A percentile compares a stretch with the other conserved stretches of the same genome.
Conservation (phyloP, 2,888 invertebrate genomes). For the Lasius platythorax region DNA sequence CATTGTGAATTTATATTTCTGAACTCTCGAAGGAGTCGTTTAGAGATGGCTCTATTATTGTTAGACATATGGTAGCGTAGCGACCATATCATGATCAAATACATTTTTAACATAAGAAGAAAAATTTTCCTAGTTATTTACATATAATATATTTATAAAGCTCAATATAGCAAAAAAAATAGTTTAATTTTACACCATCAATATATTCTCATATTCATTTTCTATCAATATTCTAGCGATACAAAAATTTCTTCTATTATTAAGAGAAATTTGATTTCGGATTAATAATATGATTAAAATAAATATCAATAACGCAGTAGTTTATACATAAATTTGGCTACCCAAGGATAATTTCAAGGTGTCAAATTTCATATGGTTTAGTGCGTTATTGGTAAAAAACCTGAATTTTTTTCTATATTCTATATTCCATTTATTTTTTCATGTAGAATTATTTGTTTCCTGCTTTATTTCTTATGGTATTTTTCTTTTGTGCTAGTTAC, state of each 20-base stretch:
- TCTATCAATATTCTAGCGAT: background rate
- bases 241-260: background rate
- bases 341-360: background rate
- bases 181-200: background rate
- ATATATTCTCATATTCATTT: too few species aligned
- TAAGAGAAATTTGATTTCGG: background rate
- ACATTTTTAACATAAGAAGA: slow-evolving; percentile 23
- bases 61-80: background rate
- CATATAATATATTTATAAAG: background rate
- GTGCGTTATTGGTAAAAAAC: background rate
- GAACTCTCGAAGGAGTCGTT: slow-evolving; percentile 39
- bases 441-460: background rate
- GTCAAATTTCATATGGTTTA: background rate
- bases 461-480: background rate
- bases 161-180: background rate
- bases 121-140: slow-evolving; percentile 53
- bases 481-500: background rate
- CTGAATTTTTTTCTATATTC: background rate
- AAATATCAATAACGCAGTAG: background rate
- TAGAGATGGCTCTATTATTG: slow-evolving; percentile 27
- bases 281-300: background rate
- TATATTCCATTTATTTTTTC: background rate
- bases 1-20: slow-evolving; percentile 49
- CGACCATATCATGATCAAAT: background rate
- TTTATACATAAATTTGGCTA: background rate